Evolutionary conservation across 2,113 vertebrate genomes (phyloP).

Genomic region (Heloderma charlesbogerti): DNA sequence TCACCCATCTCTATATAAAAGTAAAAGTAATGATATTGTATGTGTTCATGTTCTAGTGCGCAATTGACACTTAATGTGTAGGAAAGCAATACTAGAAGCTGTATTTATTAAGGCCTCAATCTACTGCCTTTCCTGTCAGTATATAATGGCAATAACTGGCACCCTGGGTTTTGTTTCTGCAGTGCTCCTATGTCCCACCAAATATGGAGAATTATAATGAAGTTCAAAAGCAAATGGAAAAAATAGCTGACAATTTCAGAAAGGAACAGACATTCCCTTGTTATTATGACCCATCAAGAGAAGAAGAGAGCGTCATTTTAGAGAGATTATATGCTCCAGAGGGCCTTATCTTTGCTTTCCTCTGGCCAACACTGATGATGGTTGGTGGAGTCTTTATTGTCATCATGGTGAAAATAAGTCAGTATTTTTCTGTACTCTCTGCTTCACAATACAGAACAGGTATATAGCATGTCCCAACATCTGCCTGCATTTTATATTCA

Average conservation of each 20-base stretch:
- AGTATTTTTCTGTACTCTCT: conserved; percentile 78
- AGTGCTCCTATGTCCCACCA: conserved; percentile 80
- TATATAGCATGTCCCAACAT: neutral
- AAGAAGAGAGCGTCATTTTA: conserved; percentile 67
- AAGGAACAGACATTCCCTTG: conserved; percentile 69
- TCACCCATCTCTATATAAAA: neutral
- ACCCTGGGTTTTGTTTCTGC: conserved; percentile 42
- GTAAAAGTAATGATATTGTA: too few species aligned
- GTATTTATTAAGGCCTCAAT: neutral
- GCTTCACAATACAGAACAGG: conserved; percentile 67
- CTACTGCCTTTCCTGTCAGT: neutral
- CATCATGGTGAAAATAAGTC: conserved; percentile 81
- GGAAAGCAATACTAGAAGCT: neutral
- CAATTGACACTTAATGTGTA: neutral
- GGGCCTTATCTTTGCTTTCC: conserved; percentile 70
- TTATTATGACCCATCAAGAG: conserved; percentile 71
- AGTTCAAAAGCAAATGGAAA: conserved; percentile 69
- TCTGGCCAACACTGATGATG: conserved; percentile 81
- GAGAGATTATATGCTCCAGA: conserved; percentile 71
- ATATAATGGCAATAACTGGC: neutral
- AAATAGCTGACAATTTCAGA: conserved; percentile 71
- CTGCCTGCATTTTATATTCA: neutral
- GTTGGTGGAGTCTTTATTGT: conserved; percentile 78
- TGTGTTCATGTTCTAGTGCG: neutral
- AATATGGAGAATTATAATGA: conserved; percentile 67